Percentiles rank a stretch among this genome's conserved stretches.
These are phyloP conservation scores for Malurus alboscapulatus DNA, from an alignment of 2,113 vertebrate genomes.

Conservation along the genomic window DNA sequence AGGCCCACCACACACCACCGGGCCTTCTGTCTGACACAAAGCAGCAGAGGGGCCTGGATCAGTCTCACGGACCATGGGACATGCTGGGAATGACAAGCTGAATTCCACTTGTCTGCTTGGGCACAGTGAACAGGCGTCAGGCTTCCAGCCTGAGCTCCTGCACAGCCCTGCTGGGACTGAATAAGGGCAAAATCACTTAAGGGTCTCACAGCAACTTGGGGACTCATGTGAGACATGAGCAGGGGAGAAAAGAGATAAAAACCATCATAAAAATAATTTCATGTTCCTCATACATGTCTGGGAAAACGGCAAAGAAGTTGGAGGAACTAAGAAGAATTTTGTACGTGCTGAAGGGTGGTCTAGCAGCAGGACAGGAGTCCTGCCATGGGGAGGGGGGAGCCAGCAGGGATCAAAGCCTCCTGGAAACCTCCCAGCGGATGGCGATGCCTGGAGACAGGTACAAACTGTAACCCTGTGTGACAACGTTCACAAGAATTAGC, in stretches of 20 bases:
- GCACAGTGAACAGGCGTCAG: background rate
- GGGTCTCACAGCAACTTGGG: background rate
- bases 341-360: background rate
- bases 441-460: constrained; percentile 17
- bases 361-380: fast-evolving
- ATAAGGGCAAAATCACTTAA: background rate
- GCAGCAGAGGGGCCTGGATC: background rate
- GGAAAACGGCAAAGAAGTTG: background rate
- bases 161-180: background rate
- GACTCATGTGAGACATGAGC: background rate
- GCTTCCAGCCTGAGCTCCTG: background rate
- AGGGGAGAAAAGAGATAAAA: background rate
- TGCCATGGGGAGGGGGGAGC: background rate
- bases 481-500: background rate
- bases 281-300: fast-evolving
- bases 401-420: background rate
- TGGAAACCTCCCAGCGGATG: background rate
- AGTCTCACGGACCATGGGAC: background rate
- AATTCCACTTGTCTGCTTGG: background rate
- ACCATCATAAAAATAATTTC: background rate
- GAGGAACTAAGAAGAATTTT: background rate
- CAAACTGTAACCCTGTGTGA: background rate
- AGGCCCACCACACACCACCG: background rate
- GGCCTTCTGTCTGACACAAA: background rate
- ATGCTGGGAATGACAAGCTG: constrained; percentile 21